phyloP scores from a whole-genome alignment of 2,797 vertebrate genomes.

The Falco columbarius region DNA sequence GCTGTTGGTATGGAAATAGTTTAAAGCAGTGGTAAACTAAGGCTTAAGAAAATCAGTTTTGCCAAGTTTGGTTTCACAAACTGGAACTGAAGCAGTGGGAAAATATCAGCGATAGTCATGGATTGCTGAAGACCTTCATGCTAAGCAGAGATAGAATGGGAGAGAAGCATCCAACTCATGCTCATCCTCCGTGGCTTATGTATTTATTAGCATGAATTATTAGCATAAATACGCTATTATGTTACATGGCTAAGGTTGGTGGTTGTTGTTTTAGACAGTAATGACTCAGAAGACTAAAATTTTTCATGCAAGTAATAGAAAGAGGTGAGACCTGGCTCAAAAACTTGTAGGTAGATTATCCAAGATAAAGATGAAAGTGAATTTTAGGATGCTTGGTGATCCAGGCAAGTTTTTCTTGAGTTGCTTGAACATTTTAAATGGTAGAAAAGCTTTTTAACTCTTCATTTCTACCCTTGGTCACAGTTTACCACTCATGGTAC shows the following conservation, averaged over 20 bases:
- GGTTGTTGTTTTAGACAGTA: background rate
- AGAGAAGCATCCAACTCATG: background rate
- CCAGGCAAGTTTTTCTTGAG: background rate
- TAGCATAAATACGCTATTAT: background rate
- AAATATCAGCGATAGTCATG: background rate
- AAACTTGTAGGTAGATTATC: background rate
- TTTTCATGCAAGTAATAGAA: background rate
- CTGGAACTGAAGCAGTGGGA: background rate
- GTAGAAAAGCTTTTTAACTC: background rate
- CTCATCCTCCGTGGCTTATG: background rate
- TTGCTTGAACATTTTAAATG: background rate
- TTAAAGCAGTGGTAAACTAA: background rate
- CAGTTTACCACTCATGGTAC: accelerated
- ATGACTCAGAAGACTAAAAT: background rate
- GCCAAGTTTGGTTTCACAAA: background rate
- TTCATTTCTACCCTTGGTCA: background rate
- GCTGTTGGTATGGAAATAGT: background rate
- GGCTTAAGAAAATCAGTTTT: background rate
- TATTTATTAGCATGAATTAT: background rate
- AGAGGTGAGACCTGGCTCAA: background rate
- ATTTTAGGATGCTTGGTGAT: background rate
- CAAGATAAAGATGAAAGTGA: background rate
- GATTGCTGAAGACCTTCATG: background rate
- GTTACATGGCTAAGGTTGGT: background rate
- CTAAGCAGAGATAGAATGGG: background rate